Base-by-base conservation (phyloP, 1,140 invertebrate species). In the Pogonomyrmex californicus region DNA sequence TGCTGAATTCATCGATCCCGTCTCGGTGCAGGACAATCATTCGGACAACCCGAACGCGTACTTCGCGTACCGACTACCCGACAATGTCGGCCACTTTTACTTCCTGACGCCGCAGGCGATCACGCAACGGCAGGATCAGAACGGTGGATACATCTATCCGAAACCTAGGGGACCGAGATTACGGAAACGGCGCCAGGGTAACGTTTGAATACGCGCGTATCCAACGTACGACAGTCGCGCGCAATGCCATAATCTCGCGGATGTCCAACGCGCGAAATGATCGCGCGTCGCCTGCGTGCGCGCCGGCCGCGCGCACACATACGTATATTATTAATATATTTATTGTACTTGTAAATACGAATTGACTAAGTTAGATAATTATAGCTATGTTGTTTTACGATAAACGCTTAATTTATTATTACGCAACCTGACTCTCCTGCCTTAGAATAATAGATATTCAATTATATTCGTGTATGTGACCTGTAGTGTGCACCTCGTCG, bases 81-180 rank as follows among this genome's bases (percentile, higher is more conserved):
- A 97, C 0, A 95, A 96, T 65, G 96, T 97, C 1, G 97, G 97
- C 0, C 97, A 97, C 94, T 97, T 98, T 91, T 98, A 98, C 92
- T 97, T 97, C 95, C 93, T 98, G 54, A 97, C 97, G 56, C 97
- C 97, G 2, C 97, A 97, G 91, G 95, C 96, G 4, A 91, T 95
- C 44, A 95, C 95, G 41, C 95, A 95, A 75, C 93, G 94, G 54
- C 93, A 95, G 30, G 93, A 94, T 4, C 92, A 92, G 79, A 86
- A 79, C 58, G 90, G 87, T n/a, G 93, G 89, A 5, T 96, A 94
- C 83, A 79, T 95, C 7, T 96, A 94, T 91, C 89, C 85, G 68
- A 95, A 91, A 89, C 94, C 88, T 85, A 94, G 92, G 88, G 95
- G 91, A 93, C 94, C 95, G 87, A 96, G 92, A 82, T 93, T 92